Conservation (phyloP, 1,140 invertebrate genomes). For the Penaeus vannamei region DNA sequence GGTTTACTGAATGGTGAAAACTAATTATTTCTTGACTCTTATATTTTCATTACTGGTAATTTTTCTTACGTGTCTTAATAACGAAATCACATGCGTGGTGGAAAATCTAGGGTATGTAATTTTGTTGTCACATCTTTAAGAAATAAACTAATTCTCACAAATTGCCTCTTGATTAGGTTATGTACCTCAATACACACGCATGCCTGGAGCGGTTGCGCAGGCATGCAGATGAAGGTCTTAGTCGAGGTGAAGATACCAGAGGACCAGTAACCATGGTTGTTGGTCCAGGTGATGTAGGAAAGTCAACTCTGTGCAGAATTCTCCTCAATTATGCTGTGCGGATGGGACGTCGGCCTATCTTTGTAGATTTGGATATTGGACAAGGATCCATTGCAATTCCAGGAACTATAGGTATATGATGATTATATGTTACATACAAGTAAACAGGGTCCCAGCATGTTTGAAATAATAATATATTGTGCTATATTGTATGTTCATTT, state of each 20-base stretch:
- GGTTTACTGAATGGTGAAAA: not conserved
- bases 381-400: slow-evolving; percentile 94
- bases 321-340: slow-evolving; percentile 95
- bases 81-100: no score
- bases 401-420: slow-evolving; percentile 84
- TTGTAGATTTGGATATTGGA: slow-evolving; percentile 96
- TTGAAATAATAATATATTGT: not conserved
- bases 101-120: no score
- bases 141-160: no score
- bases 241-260: slow-evolving; percentile 70
- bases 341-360: slow-evolving; percentile 80
- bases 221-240: slow-evolving; percentile 79
- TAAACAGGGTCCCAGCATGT: not conserved
- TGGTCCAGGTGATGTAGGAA: slow-evolving; percentile 96
- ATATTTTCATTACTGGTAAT: no score
- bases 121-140: no score
- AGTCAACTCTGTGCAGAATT: slow-evolving; percentile 91
- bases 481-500: not conserved
- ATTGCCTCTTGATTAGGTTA: slow-evolving; percentile 67
- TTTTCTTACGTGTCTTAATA: no score
- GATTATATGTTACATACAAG: not conserved
- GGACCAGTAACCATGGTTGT: slow-evolving; percentile 92
- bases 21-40: no score
- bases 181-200: slow-evolving; percentile 96
- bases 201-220: slow-evolving; percentile 91